Base-by-base conservation (phyloP, 2,888 invertebrate species). In the Eupithecia dodoneata region DNA sequence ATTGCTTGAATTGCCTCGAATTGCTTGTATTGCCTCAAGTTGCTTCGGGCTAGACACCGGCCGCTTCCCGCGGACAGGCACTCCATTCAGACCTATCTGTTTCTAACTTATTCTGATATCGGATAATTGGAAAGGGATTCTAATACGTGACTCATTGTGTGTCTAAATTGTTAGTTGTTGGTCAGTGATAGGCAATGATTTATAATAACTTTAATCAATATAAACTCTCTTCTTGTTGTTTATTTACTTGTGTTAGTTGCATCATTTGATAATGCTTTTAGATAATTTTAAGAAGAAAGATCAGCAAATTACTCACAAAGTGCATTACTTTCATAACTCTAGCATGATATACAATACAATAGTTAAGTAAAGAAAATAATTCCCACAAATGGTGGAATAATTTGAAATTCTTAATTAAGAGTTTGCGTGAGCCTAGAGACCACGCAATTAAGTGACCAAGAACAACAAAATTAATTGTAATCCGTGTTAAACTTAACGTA, bases 351-450 rank as follows among this genome's bases (percentile, higher is more conserved):
- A 12, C 47, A 45, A 5, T 4, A 52, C 5, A 4, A 4, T 4
- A 30, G 30, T 1, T 30, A 13, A 13, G 47, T 10, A 47, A 10
- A 47, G n/a, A 15, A 52, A 52, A 1, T 52, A 15, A 52, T 52
- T 52, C 5, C n/a, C 18, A 59, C 55, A 67, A 67, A 30, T 42
- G 10, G 7, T 67, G 42, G 0, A 15, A n/a, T 15, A 2, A 44
- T 55, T 41, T 55, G 45, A 52, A 70, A 52, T 71, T 72, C 73
- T 52, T 80, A 80, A 81, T 80, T 76, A 75, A 73, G 70, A 42
- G 71, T 75, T 81, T 65, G 81, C 81, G 81, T 81, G 81, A 63
- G 77, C 1, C 3, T 41, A 15, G 42, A 66, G 13, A 44, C 65
- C 42, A 44, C 67, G 67, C 9, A 13, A 67, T 67, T 67, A 67